Evolutionary conservation across 2,113 vertebrate species (phyloP).

Genomic region (Lota lota): DNA sequence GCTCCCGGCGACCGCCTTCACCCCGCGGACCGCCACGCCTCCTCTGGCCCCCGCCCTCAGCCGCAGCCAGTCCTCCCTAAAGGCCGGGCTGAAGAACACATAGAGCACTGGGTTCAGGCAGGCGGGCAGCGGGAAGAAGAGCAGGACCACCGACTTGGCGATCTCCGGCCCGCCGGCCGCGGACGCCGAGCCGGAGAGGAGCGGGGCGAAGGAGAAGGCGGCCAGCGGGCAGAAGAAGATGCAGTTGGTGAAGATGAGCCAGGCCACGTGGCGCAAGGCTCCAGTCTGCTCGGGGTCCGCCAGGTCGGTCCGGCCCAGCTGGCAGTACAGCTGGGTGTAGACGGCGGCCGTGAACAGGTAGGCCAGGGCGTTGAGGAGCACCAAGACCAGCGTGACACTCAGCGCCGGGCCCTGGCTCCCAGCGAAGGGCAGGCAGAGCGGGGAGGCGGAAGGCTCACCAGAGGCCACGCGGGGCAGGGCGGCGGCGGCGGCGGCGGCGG

Average conservation of each 20-base stretch:
- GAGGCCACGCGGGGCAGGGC: conserved; percentile 83
- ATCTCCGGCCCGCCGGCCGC: conserved; percentile 88
- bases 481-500: conserved; percentile 79
- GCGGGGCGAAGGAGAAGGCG: conserved; percentile 90
- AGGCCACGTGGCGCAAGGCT: conserved; percentile 90
- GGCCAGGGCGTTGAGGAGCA: conserved; percentile 88
- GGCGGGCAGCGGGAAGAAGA: conserved; percentile 92
- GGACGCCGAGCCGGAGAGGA: conserved; percentile 79
- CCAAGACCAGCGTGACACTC: conserved; percentile 88
- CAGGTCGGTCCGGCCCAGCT: conserved; percentile 87
- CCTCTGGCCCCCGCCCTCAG: conserved; percentile 58
- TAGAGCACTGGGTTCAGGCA: conserved; percentile 95
- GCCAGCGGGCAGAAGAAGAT: conserved; percentile 98
- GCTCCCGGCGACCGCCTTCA: conserved; percentile 63
- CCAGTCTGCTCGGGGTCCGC: conserved; percentile 84
- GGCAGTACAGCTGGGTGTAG: conserved; percentile 95
- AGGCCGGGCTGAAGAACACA: conserved; percentile 93
- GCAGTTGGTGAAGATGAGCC: conserved; percentile 98
- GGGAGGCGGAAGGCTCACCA: conserved; percentile 80
- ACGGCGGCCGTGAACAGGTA: conserved; percentile 92
- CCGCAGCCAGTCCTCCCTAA: conserved; percentile 91
- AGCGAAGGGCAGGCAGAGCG: conserved; percentile 92
- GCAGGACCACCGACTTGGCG: conserved; percentile 92
- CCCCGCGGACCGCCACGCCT: conserved; percentile 31
- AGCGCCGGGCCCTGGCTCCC: conserved; percentile 82